Conservation (phyloP, 2,797 vertebrate genomes). For the Hoplostethus mediterraneus region DNA sequence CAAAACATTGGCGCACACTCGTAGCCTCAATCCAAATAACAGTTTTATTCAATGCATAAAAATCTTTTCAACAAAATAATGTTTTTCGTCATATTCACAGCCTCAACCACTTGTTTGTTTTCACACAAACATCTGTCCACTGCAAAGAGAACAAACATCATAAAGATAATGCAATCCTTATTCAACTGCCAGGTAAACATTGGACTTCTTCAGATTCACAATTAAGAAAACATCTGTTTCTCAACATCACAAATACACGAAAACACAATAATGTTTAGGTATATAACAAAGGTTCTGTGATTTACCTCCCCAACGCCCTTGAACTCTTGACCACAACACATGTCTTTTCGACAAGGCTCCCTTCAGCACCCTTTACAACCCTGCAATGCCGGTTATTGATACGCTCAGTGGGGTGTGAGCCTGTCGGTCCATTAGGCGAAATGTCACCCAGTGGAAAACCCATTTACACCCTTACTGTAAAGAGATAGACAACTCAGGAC, state of each 20-base stretch:
- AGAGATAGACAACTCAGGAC: too few species aligned
- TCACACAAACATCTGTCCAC: conserved; percentile 21
- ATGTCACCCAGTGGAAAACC: background rate
- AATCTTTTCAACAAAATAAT: background rate
- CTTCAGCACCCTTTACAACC: background rate
- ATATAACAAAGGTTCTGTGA: background rate
- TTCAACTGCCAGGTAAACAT: background rate
- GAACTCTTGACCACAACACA: background rate
- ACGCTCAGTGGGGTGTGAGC: background rate
- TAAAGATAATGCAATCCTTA: conserved; percentile 1
- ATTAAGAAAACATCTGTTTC: background rate
- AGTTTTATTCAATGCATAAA: background rate
- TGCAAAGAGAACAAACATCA: background rate
- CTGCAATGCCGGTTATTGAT: background rate
- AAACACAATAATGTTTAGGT: background rate
- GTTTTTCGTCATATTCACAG: background rate
- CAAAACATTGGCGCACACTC: too few species aligned
- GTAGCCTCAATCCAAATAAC: too few species aligned
- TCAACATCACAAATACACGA: background rate
- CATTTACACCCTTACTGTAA: too few species aligned
- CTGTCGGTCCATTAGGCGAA: background rate
- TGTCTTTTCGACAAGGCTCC: background rate
- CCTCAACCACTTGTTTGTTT: conserved; percentile 9
- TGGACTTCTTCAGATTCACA: background rate
- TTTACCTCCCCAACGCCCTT: background rate